Evolutionary conservation across 2,888 invertebrate species (phyloP), one percentile per base, ranked within the genome.

Genomic region (Apamea sordens): DNA sequence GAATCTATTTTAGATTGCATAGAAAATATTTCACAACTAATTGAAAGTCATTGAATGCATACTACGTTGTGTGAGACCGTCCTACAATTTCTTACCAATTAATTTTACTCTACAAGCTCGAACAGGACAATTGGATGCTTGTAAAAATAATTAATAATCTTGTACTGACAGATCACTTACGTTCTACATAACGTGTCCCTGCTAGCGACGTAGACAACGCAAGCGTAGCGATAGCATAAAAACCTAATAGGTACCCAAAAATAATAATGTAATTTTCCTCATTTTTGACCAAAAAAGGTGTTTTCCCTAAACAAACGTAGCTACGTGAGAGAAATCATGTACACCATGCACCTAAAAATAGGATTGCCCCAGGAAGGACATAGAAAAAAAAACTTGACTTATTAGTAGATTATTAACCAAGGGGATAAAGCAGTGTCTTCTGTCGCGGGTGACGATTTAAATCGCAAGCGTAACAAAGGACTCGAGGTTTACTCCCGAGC

Each of bases 121-220:
- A 65, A 77, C 85, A 83, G 76, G 67, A 88, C 76, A 80, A 86
- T 87, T 82, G 78, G 76, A 70, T 83, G 87, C 80, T 86, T 85
- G 86, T 86, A 87, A 89, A 89, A 89, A 88, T 89, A 89, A 90
- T 89, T 89, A 89, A 89, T 91, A 88, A 88, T 86, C 80, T 80
- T 86, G 83, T 86, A 87, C 80, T 80, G 84, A 88, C 82, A 86
- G 86, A 86, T 85, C 80, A 83, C 82, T 89, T 87, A 82, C 74
- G 85, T 79, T 78, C 83, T 86, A 84, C 81, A 79, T 79, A 85
- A 84, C 86, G 81, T 89, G 91, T 92, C 90, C 89, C 89, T 88
- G 82, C 86, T 85, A 87, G 87, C 86, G 81, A 79, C 76, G 81
- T 86, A 84, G 88, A 84, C 87, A 86, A 75, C 68, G 28, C 64